These are phyloP conservation scores for Drosophila biarmipes DNA, from an alignment of 1,140 invertebrate genomes.

Conservation along the genomic window DNA sequence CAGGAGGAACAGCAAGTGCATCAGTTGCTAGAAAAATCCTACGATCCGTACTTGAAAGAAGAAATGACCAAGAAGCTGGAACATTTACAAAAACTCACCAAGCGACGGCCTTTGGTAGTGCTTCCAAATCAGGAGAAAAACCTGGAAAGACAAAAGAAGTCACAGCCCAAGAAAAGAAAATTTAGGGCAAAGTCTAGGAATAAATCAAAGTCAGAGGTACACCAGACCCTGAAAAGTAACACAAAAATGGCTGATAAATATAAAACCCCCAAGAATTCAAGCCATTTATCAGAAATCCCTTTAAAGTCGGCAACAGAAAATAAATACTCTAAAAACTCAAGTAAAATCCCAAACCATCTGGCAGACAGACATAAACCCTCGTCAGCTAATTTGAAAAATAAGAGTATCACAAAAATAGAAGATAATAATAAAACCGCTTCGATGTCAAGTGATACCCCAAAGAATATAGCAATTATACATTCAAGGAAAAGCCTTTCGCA, in stretches of 20 bases:
- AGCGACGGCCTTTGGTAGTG: not conserved
- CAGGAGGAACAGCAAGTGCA: not conserved
- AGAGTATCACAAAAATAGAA: not conserved
- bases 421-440: not conserved
- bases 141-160: not conserved
- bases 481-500: not conserved
- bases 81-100: conserved; percentile 1
- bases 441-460: not conserved
- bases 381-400: not conserved
- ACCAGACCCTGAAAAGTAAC: not conserved
- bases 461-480: not conserved
- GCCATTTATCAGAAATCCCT: too few species aligned
- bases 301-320: not conserved
- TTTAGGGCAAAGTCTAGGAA: not conserved
- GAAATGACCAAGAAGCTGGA: not conserved
- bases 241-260: not conserved
- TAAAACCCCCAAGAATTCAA: not conserved
- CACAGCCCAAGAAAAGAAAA: not conserved
- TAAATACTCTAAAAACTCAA: not conserved
- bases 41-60: conserved; percentile 3
- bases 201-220: not conserved
- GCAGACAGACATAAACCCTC: not conserved
- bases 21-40: not conserved
- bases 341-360: not conserved
- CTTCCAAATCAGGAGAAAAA: not conserved